Evolutionary conservation across 92 coral and sea anemone species (phyloP).

Genomic region (Zoanthus solanderi): DNA sequence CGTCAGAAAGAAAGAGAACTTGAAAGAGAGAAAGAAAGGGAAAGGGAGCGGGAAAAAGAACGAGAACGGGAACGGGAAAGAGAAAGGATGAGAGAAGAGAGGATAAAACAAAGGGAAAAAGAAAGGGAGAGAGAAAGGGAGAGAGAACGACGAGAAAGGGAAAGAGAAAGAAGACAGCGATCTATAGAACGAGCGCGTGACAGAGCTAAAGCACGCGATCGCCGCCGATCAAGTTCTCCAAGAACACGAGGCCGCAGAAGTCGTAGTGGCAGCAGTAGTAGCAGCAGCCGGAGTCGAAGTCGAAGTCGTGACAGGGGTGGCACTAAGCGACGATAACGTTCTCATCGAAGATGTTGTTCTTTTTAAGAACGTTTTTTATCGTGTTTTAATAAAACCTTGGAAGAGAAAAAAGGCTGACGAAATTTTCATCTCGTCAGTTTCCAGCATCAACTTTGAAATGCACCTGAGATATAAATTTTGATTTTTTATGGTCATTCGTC

Average conservation of each 20-base stretch:
- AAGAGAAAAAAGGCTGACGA: no score
- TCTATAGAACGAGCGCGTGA: constrained; percentile 34
- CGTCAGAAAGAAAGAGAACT: constrained; percentile 63
- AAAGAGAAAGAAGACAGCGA: constrained; percentile 25
- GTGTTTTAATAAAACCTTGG: no score
- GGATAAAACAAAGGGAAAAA: constrained; percentile 55
- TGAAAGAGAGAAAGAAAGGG: constrained; percentile 38
- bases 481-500: no score
- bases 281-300: constrained; percentile 35
- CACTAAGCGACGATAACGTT: constrained; percentile 10
- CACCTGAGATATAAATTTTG: no score
- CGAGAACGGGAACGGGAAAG: constrained; percentile 68
- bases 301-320: constrained; percentile 47
- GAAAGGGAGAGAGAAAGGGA: constrained; percentile 33
- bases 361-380: no score
- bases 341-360: no score
- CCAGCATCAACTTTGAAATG: no score
- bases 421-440: no score
- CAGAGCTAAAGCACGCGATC: constrained; percentile 43
- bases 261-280: constrained; percentile 48
- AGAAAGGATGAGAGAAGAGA: constrained; percentile 65
- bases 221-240: constrained; percentile 40
- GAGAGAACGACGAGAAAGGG: background rate
- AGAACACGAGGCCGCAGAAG: constrained; percentile 38
- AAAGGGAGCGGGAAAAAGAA: constrained; percentile 65